phyloP scores from a whole-genome alignment of 37 sponge, comb jelly and placozoan genomes.

The Oscarella lobularis region DNA sequence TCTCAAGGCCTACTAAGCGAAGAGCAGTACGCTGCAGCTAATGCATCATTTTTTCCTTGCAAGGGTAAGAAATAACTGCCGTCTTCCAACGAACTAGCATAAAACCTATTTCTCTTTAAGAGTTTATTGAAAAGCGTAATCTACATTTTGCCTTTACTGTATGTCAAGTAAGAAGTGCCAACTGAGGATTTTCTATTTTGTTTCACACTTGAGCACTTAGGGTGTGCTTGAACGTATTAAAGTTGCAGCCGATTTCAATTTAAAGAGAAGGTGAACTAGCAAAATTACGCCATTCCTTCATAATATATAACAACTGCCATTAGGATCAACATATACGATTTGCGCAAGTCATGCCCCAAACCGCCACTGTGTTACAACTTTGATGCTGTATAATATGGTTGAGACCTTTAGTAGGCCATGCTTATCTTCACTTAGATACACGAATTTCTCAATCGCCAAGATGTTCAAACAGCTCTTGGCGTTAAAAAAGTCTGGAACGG shows the following conservation, averaged over 20 bases:
- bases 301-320: not conserved
- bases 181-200: too few species aligned
- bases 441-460: conserved; percentile 14
- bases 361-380: conserved; percentile 34
- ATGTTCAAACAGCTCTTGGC: conserved; percentile 12
- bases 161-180: conserved; percentile 35
- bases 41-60: conserved; percentile 42
- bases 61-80: conserved; percentile 17
- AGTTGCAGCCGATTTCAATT: conserved; percentile 12
- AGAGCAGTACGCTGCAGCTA: conserved; percentile 19
- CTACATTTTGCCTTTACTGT: conserved; percentile 33
- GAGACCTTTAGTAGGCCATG: too few species aligned
- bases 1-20: conserved; percentile 28
- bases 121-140: conserved; percentile 28
- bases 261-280: conserved; percentile 1
- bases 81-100: too few species aligned
- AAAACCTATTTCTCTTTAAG: not conserved
- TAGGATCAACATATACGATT: conserved; percentile 31
- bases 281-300: not conserved
- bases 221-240: conserved; percentile 13
- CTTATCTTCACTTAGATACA: too few species aligned
- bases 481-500: conserved; percentile 15
- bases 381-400: conserved; percentile 12
- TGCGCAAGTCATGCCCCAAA: conserved; percentile 13
- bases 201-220: too few species aligned